These are phyloP conservation scores for Drosophila rufa DNA, from an alignment of 1,140 invertebrate genomes.

Conservation along the genomic window DNA sequence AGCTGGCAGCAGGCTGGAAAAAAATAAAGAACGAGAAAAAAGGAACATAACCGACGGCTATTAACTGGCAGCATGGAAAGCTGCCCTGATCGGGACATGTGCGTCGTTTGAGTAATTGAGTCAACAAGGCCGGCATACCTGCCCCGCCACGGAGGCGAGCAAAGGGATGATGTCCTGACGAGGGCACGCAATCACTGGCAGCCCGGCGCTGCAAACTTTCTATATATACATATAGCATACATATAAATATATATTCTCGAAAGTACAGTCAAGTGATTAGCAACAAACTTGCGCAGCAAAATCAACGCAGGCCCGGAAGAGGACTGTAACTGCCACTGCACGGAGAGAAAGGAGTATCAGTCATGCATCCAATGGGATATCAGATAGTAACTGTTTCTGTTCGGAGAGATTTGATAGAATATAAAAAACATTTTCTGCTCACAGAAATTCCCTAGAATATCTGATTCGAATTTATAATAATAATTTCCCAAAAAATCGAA, in stretches of 20 bases:
- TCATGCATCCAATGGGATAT: too few relatives aligned
- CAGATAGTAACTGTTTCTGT: too few relatives aligned
- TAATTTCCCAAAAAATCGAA: not conserved
- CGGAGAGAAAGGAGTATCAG: not conserved
- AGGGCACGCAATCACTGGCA: constrained; percentile 69
- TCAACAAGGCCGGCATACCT: constrained; percentile 65
- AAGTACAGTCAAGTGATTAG: constrained; percentile 73
- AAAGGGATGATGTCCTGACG: constrained; percentile 1
- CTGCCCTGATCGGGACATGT: constrained; percentile 28
- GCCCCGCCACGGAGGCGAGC: not conserved
- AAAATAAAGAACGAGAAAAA: constrained; percentile 27
- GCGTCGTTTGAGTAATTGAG: constrained; percentile 77
- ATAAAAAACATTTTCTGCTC: too few relatives aligned
- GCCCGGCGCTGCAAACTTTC: constrained; percentile 71
- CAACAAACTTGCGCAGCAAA: constrained; percentile 78
- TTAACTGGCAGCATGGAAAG: constrained; percentile 66
- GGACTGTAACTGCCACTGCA: constrained; percentile 10
- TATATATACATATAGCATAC: constrained; percentile 14
- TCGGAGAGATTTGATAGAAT: too few relatives aligned
- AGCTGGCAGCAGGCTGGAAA: constrained; percentile 11
- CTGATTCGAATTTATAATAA: not conserved
- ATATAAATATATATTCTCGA: constrained; percentile 1
- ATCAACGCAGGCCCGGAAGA: constrained; percentile 69
- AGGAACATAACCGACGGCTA: constrained; percentile 53
- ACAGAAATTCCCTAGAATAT: too few relatives aligned